Base-by-base conservation (phyloP, 2,888 invertebrate genomes). In the Aspidiotus rigidus region DNA sequence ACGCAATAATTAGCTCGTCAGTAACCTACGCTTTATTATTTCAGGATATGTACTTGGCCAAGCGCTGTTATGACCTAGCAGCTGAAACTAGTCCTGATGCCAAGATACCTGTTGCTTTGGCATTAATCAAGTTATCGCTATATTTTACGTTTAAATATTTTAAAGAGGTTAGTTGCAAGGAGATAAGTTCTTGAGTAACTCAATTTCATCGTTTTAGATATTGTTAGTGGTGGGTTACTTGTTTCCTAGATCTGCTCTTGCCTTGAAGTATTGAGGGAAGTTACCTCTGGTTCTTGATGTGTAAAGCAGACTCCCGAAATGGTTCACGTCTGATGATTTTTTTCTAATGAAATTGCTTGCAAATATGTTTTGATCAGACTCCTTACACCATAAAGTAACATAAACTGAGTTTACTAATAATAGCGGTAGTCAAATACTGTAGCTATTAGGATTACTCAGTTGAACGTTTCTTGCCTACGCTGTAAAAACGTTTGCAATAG, bases 31-130 rank as follows among this genome's bases (percentile, higher is more conserved):
- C 42, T 53, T 72, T 15, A 53, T 55, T 61, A 61, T 74, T 74
- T 3, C 72, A 81, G 82, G 86, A 99, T 81, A 86, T 93, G 76
- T 94, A 99, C 81, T 81, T 99, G 71, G 99, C 99, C 40, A 99
- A 99, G 81, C 84, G 99, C 40, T 91, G 92, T 79, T 99, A 98
- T 81, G 99, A 99, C 82, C 84, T 91, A 79, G 96, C 97, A 0
- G 92, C 92, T 0, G 93, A 96, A 78, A 90, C 94, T 0, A 91
- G 90, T 77, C 83, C 87, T 0, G 97, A 98, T 79, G 98, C 98
- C 0, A 88, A 90, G 76, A 87, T 97, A 70, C 98, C 98, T 3
- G 95, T 95, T 2, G 88, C 92, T 0, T 80, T 98, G 39, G 98
- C 97, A 0, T 81, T 97, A 17, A 82, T 91, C 56, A 90, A 94